Evolutionary conservation across 2,797 vertebrate species (phyloP).

Genomic region (Sebastes dallii): DNA sequence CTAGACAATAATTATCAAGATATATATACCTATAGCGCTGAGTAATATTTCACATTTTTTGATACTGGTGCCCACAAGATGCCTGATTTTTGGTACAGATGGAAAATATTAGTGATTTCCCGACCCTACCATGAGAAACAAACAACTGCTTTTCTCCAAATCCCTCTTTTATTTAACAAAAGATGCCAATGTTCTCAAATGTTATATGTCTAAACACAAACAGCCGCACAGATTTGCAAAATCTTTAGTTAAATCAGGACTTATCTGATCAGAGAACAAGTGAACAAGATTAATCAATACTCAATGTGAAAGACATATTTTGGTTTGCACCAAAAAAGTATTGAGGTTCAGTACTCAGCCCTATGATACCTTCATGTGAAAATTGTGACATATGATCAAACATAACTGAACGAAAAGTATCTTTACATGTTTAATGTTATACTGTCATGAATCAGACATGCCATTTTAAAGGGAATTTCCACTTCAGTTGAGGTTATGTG

Average conservation of each 20-base stretch:
- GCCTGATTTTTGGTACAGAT: not conserved
- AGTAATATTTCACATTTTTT: not conserved
- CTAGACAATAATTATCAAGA: not conserved
- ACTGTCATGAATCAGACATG: not conserved
- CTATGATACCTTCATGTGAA: not conserved
- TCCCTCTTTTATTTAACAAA: not conserved
- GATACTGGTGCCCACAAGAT: not conserved
- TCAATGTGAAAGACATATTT: no score
- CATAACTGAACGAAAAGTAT: no score
- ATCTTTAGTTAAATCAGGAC: not conserved
- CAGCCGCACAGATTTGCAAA: not conserved
- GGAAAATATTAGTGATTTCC: not conserved
- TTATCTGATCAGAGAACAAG: not conserved
- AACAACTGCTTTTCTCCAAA: not conserved
- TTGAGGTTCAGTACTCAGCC: not conserved
- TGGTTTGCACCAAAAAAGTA: no score
- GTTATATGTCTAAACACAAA: not conserved
- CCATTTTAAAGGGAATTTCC: not conserved
- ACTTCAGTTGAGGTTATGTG: not conserved
- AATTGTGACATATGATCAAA: not conserved
- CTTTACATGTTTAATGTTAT: not conserved
- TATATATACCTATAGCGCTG: not conserved
- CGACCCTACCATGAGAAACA: not conserved
- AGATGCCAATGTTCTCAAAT: not conserved
- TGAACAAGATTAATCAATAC: no score